Base-by-base conservation (phyloP, 1,140 invertebrate species). In the Polyergus mexicanus region DNA sequence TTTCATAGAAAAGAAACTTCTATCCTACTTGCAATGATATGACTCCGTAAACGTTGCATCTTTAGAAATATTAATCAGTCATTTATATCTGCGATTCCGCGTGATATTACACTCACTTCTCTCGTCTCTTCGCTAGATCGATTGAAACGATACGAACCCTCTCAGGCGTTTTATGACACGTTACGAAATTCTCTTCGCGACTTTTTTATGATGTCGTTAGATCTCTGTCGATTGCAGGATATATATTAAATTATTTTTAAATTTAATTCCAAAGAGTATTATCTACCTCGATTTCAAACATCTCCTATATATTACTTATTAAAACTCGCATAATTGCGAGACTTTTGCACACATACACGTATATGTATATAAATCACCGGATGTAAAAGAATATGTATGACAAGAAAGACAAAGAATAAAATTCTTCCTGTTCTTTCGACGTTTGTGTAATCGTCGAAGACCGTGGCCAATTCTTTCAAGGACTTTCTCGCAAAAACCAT, bases 41-140 rank as follows among this genome's bases (percentile, higher is more conserved):
- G 32, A 13, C 62, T 58, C 22, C 22, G 10, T 22, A 58, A 81
- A 38, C 35, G 5, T 38, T 38, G 25, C 25, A 22, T 71, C 77
- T 28, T 71, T 71, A 60, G 54, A 32, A 83, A 83, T 83, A 62
- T 83, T 74, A 83, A 83, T 83, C 78, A 83, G 19, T n/a, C 54
- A 74, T 74, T 83, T 74, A 38, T 68, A 47, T 62, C 19, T 41
- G 76, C 35, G 35, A 81, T 32, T 41, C 47, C 44, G 41, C 25
- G 22, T 19, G 44, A 51, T 51, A 16, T 51, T 13, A 25, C 63
- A 65, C 35, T 56, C 44, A 11, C 13, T 22, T 65, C 44, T 51
- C 54, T 58, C 54, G 28, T 69, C 54, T 80, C 76, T 69, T 80
- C 76, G 65, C 68, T 68, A 78, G 32, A 51, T 22, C 44, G 47